Evolutionary conservation across 2,113 vertebrate genomes (phyloP).

Genomic region (Alligator mississippiensis): DNA sequence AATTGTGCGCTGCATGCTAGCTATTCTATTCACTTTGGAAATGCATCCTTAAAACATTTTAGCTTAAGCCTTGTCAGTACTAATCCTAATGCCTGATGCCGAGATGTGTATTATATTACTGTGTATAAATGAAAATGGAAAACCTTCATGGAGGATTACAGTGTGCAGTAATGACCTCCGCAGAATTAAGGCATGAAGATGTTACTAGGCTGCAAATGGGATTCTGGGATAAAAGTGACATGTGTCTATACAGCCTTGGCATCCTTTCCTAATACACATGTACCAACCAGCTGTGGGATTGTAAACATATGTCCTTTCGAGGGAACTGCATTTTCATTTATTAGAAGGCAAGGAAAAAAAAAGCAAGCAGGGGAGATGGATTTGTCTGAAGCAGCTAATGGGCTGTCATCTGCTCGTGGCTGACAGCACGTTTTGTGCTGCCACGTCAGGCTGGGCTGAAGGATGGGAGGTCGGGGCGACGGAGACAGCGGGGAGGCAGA

Average conservation of each 20-base stretch:
- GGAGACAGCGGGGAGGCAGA: neutral
- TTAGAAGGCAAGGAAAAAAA: conserved; percentile 7
- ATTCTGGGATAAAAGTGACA: conserved; percentile 68
- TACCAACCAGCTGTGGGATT: conserved; percentile 63
- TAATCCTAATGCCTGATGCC: conserved; percentile 80
- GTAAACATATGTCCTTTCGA: conserved; percentile 59
- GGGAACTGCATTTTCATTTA: conserved; percentile 50
- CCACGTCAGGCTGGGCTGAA: neutral
- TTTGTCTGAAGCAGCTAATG: conserved; percentile 32
- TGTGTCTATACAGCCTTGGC: conserved; percentile 47
- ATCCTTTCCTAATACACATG: conserved; percentile 39
- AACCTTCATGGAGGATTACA: conserved; percentile 76
- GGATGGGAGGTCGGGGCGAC: neutral
- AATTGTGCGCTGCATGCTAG: conserved; percentile 42
- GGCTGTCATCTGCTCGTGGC: neutral
- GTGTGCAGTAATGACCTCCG: conserved; percentile 66
- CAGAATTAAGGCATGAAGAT: conserved; percentile 26
- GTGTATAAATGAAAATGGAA: conserved; percentile 70
- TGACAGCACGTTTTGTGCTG: neutral
- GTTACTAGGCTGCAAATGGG: conserved; percentile 52
- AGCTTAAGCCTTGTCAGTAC: conserved; percentile 72
- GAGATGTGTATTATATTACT: conserved; percentile 76
- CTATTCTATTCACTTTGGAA: conserved; percentile 62
- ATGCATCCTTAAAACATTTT: conserved; percentile 70
- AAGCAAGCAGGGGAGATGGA: neutral